phyloP scores from a whole-genome alignment of 2,797 vertebrate species.

The Urosaurus nigricauda region DNA sequence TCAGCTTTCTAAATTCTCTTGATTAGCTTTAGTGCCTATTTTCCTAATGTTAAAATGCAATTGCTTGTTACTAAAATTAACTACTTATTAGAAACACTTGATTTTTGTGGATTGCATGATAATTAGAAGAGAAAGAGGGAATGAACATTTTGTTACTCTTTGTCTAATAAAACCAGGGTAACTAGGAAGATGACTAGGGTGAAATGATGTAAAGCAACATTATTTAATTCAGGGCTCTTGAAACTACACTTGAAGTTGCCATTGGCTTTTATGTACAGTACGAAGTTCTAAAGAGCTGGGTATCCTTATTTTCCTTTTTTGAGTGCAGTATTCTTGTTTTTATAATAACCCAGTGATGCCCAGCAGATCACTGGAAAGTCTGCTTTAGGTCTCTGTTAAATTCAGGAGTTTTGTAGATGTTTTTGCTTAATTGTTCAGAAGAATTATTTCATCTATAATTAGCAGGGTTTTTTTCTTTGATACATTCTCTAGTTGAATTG shows the following conservation, averaged over 20 bases:
- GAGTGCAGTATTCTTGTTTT: not conserved
- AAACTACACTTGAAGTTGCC: not conserved
- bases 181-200: not conserved
- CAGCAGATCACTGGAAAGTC: not conserved
- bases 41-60: not conserved
- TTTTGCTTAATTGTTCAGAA: not conserved
- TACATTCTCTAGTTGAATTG: not conserved
- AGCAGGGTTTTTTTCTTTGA: not conserved
- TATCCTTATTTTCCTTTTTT: not conserved
- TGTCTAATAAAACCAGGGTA: not conserved
- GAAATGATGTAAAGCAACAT: not conserved
- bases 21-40: not conserved
- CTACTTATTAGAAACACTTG: not conserved
- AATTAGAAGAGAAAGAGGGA: not conserved
- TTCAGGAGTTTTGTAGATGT: not conserved
- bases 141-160: not conserved
- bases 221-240: not conserved
- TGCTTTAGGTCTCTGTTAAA: not conserved
- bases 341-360: not conserved
- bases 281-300: not conserved
- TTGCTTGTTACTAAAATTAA: not conserved
- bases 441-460: not conserved
- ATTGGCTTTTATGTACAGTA: not conserved
- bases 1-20: no score
- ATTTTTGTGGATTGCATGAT: not conserved